Evolutionary conservation across 2,113 vertebrate genomes (phyloP).

Genomic region (Hemibagrus wyckioides): DNA sequence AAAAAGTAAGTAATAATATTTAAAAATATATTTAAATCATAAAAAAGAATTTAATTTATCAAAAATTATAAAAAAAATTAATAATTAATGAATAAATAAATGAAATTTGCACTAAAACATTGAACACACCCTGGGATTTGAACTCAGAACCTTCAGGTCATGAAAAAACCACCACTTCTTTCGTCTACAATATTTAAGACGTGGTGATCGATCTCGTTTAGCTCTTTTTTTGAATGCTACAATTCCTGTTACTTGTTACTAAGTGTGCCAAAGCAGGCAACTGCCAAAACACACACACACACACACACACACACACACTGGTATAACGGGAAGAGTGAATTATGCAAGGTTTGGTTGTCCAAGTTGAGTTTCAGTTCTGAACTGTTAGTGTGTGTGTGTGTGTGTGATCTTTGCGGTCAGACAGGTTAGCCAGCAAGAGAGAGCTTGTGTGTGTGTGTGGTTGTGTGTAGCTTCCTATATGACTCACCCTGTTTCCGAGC

Average conservation of each 20-base stretch:
- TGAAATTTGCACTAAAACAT: background rate
- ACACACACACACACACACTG: background rate
- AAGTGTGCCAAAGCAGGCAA: background rate
- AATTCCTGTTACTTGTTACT: background rate
- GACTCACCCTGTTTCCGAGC: constrained; percentile 45
- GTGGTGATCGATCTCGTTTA: background rate
- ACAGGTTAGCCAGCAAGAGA: constrained; percentile 27
- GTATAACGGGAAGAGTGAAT: constrained; percentile 1
- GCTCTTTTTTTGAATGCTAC: background rate
- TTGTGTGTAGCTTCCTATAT: constrained; percentile 48
- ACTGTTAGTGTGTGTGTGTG: constrained; percentile 15
- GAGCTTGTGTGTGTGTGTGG: constrained; percentile 36
- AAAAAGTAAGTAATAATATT: no score
- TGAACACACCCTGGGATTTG: background rate
- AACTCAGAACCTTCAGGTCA: background rate
- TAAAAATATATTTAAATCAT: no score
- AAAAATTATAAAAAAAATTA: background rate
- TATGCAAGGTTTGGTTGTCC: background rate
- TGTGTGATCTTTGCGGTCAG: constrained; percentile 18
- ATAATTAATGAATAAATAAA: background rate
- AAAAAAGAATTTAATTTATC: background rate
- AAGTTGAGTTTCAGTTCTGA: background rate
- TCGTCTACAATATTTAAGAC: background rate
- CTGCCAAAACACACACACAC: background rate
- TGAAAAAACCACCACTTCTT: background rate